Evolutionary conservation across 1,140 invertebrate genomes (phyloP).

Genomic region (Neodiprion virginianus): DNA sequence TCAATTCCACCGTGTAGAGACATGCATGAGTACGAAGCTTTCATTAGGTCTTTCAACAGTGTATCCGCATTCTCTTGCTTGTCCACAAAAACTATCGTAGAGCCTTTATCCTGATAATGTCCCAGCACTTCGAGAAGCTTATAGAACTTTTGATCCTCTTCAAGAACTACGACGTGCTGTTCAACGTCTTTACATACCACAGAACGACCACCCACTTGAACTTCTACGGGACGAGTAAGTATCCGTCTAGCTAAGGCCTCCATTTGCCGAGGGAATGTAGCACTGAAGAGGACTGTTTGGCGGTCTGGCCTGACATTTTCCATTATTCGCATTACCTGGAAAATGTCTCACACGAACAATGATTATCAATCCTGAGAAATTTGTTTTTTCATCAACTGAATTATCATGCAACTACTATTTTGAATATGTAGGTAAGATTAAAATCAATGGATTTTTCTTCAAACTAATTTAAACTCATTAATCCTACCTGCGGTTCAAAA

Average conservation of each 20-base stretch:
- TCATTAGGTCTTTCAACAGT: constrained; percentile 94
- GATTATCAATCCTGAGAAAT: constrained; percentile 17
- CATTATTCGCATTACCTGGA: constrained; percentile 92
- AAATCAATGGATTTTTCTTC: background rate
- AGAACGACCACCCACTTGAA: constrained; percentile 97
- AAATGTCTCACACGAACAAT: constrained; percentile 24
- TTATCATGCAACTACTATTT: background rate
- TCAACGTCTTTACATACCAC: constrained; percentile 99
- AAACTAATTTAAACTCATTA: constrained; percentile 21
- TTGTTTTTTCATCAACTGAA: constrained; percentile 14
- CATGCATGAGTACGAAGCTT: constrained; percentile 94
- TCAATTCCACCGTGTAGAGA: constrained; percentile 99
- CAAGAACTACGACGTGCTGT: constrained; percentile 92
- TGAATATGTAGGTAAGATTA: background rate
- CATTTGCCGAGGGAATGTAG: constrained; percentile 99
- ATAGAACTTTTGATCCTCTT: constrained; percentile 98
- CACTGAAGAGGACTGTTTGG: constrained; percentile 98
- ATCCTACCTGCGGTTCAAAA: constrained; percentile 93
- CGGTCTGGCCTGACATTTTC: constrained; percentile 97
- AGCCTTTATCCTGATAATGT: constrained; percentile 91
- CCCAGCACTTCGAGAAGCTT: constrained; percentile 97
- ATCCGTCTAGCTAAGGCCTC: constrained; percentile 95
- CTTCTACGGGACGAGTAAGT: constrained; percentile 94
- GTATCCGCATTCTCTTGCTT: constrained; percentile 98
- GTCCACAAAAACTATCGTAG: constrained; percentile 97